Base-by-base conservation (phyloP, 2,888 invertebrate genomes). In the Scaptomyza cyrtandrae region DNA sequence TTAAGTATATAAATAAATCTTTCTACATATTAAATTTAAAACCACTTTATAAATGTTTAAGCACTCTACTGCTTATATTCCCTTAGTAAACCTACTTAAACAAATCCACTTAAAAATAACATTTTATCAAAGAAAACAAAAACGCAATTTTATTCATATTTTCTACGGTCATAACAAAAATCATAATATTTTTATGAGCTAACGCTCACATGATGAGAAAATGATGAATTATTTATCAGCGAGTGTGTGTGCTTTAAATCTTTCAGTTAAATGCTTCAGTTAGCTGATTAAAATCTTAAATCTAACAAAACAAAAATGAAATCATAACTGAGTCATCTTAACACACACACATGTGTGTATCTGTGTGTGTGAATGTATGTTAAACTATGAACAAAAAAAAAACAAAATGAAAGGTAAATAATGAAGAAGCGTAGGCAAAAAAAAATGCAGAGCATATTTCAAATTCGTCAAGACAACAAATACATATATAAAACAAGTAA, bases 251-350 rank as follows among this genome's bases (percentile, higher is more conserved):
- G 67, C 35, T 64, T 77, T 54, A 77, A 57, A 57, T 75, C 50
- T 59, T 66, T 45, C 14, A 54, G 67, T 35, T 72, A 29, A 62
- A 60, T 75, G 75, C 75, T 77, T 75, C 73, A 68, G 63, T 60
- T 72, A 48, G 54, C 74, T 75, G 78, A 75, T 75, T 68, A 73
- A 73, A 75, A 78, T 75, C 74, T 73, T 61, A 78, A 75, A 68
- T 68, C 57, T 55, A 48, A 33, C 53, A 63, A 60, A 68, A 64
- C 68, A 64, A 56, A 64, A 69, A 69, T 75, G 74, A 75, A 73
- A 73, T 75, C 71, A 71, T 69, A 80, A 67, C 75, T 80, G 85
- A 86, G 66, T 78, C 81, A 86, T 75, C 56, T 44, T 31, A 37
- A 29, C 14, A 27, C 24, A 45, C 27, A 6, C 4, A 27, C n/a